Evolutionary conservation across 2,888 invertebrate species (phyloP), one percentile per base, ranked within the genome.

Genomic region (Drosophila antonietae): DNA sequence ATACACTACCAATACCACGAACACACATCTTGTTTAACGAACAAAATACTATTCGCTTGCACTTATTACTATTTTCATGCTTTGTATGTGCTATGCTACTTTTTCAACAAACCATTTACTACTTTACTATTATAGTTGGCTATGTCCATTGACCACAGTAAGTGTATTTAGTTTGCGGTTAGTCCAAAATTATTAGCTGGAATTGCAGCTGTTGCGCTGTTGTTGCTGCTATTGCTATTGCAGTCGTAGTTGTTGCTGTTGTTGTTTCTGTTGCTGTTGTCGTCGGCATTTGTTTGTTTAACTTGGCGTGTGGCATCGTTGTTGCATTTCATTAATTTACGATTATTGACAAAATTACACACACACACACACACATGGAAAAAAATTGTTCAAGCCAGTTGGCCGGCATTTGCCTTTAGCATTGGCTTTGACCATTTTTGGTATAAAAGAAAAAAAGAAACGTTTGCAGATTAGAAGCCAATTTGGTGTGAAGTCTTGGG

Each of bases 241-340:
- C 3, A 53, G 31, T 37, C 2, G 37, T n/a, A 57, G 52, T 51
- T 63, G 75, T 1, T 20, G 44, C 1, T 20, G 44, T 3, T 33
- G 43, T n/a, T n/a, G n/a, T n/a, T n/a, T n/a, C 33, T 65, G 41
- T 55, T 65, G 51, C 56, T 62, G 57, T 61, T 63, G 75, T 59
- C 67, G 67, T 60, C 78, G 70, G 78, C 68, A 47, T 77, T 81
- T 74, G 75, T 66, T 59, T 61, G 67, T 68, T 73, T 60, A 61
- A 60, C 73, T 57, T 52, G 80, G 88, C 86, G 80, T 81, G 81
- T 80, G 79, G 83, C 83, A 64, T 58, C 63, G 69, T 68, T 73
- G 68, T 56, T 76, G 90, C 88, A 88, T 84, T 86, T 90, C 89
- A 90, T 86, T 86, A 86, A 88, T 86, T 90, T 86, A 86, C 89